Conservation (phyloP, 2,797 vertebrate genomes). For the Pseudomugil tenellus region DNA sequence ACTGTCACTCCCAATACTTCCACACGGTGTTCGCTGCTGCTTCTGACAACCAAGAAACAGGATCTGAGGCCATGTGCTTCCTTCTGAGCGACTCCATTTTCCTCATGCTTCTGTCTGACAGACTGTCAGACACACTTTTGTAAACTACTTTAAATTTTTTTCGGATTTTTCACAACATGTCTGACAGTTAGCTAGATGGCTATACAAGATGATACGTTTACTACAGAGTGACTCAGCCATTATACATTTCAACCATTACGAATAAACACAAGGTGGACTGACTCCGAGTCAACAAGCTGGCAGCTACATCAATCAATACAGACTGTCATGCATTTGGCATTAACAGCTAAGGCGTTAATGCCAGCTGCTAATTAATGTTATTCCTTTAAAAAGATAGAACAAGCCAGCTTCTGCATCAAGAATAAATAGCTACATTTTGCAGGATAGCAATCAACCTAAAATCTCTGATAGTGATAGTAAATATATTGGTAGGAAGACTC, state of each 20-base stretch:
- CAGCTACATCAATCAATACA: neutral
- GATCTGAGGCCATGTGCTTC: conserved; percentile 22
- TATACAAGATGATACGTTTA: neutral
- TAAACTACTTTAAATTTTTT: neutral
- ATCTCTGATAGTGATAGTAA: neutral
- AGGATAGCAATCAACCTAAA: neutral
- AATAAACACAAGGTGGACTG: neutral
- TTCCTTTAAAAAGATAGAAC: neutral
- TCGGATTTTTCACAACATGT: neutral
- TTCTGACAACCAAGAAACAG: conserved; percentile 22
- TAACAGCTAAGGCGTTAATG: neutral
- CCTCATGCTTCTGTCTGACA: conserved; percentile 5
- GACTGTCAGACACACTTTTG: neutral
- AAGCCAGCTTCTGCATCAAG: neutral
- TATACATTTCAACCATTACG: neutral
- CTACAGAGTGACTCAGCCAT: neutral
- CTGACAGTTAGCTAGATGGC: neutral
- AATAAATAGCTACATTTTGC: neutral
- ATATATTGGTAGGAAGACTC: neutral
- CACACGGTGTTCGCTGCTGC: conserved; percentile 15
- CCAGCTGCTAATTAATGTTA: neutral
- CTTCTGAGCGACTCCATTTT: neutral
- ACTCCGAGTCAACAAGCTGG: neutral
- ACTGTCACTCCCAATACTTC: conserved; percentile 21
- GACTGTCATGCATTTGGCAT: neutral